These are phyloP conservation scores for Gobionotothen gibberifrons DNA, from an alignment of 2,797 vertebrate genomes.

Conservation along the genomic window DNA sequence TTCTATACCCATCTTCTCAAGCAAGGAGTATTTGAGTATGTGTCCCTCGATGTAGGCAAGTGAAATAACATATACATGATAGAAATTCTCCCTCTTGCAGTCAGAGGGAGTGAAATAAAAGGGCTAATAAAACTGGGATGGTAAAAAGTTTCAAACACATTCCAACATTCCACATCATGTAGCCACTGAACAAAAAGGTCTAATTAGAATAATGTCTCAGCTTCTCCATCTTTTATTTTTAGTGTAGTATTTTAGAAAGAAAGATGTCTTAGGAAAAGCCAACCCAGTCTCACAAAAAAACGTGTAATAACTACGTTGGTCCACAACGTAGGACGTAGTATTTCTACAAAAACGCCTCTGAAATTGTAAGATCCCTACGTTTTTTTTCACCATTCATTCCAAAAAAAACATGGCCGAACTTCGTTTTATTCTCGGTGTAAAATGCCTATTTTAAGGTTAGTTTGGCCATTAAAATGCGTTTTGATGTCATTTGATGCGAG, in stretches of 20 bases:
- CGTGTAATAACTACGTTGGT: no score
- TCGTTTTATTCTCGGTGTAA: no score
- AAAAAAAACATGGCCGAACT: no score
- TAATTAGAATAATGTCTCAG: background rate
- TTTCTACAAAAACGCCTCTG: no score
- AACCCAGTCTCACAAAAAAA: no score
- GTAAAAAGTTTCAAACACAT: background rate
- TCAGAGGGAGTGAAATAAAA: constrained; percentile 4
- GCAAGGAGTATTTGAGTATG: constrained; percentile 16
- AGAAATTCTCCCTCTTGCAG: background rate
- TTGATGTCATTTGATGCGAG: no score
- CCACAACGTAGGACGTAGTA: no score
- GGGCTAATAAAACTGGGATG: background rate
- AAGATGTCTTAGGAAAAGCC: constrained; percentile 8
- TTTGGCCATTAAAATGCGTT: no score
- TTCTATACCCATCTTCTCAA: constrained; percentile 12
- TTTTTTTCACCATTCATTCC: no score
- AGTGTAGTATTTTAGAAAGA: constrained; percentile 1
- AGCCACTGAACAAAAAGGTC: background rate
- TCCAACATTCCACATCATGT: background rate
- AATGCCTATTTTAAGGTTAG: no score
- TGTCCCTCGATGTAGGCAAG: background rate
- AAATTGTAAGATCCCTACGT: no score
- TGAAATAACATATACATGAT: constrained; percentile 8
- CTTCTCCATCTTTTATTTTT: constrained; percentile 15